Conservation (phyloP, 1,140 invertebrate species). For the Drosophila bocqueti region DNA sequence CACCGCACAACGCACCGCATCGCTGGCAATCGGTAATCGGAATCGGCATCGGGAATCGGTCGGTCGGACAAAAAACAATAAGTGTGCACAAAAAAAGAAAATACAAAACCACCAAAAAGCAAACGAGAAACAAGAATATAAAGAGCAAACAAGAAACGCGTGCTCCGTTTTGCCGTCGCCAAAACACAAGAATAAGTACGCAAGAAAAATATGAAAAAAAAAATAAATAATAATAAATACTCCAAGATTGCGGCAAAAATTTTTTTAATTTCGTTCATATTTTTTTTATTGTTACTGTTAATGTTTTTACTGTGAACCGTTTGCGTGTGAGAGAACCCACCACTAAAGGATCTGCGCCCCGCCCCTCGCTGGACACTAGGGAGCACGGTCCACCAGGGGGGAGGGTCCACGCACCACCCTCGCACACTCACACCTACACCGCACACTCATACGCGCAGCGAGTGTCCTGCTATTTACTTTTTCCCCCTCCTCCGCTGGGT, state of each 20-base stretch:
- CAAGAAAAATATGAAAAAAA: constrained; percentile 1
- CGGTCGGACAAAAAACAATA: constrained; percentile 22
- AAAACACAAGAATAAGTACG: constrained; percentile 50
- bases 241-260: neutral
- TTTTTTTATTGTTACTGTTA: constrained; percentile 36
- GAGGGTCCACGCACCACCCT: constrained; percentile 18
- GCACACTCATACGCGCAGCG: constrained; percentile 14
- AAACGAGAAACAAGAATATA: constrained; percentile 21
- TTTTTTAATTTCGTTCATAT: constrained; percentile 31
- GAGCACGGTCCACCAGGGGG: neutral
- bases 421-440: constrained; percentile 13
- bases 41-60: constrained; percentile 41
- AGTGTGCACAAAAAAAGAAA: constrained; percentile 10
- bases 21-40: constrained; percentile 54
- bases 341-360: constrained; percentile 30
- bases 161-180: constrained; percentile 67
- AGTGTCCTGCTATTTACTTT: constrained; percentile 36
- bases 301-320: constrained; percentile 48
- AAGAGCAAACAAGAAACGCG: constrained; percentile 34
- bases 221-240: no score
- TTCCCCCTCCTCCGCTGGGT: neutral
- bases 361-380: constrained; percentile 36
- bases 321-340: constrained; percentile 9
- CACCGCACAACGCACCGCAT: constrained; percentile 33
- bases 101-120: neutral